Evolutionary conservation across 2,888 invertebrate species (phyloP), one percentile per base, ranked within the genome.

Genomic region (Lissocephala sabroskyi): DNA sequence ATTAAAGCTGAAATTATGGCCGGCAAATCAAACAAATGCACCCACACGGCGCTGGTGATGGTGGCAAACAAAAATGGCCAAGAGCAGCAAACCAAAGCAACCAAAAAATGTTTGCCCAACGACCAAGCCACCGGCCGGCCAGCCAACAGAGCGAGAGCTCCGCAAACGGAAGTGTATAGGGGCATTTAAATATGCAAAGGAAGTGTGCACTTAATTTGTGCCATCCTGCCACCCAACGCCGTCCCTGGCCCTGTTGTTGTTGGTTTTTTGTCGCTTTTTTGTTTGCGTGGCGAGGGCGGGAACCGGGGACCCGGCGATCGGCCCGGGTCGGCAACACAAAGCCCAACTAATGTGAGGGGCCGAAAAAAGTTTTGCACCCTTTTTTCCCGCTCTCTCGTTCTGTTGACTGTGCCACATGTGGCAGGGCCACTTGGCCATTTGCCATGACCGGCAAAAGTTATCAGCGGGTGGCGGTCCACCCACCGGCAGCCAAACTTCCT

Each of bases 101-200:
- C 35, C 35, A 35, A 73, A 67, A 68, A 68, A 65, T 62, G 60
- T 65, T 62, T 66, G 62, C 53, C 42, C 59, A 50, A 54, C 42
- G 52, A 29, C 48, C 23, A 45, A 23, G 3, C 9, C 1, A 6
- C n/a, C 3, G n/a, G n/a, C n/a, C n/a, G n/a, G n/a, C n/a, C n/a
- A n/a, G n/a, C n/a, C n/a, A 11, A 32, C 30, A 13, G 11, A 13
- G 5, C 1, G 10, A 13, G 7, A 35, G 60, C 68, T 63, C 63
- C 61, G 29, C 37, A 64, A 70, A 59, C 67, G 71, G 71, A 71
- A 74, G 71, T 71, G 63, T 67, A 71, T 71, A 71, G 67, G 75
- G 75, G 71, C 67, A 71, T 71, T 75, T 75, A 71, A 75, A 75
- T 71, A 75, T 74, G 71, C 71, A 71, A 67, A 74, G 71, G 75